phyloP scores from a whole-genome alignment of 1,140 invertebrate genomes.

The Spodoptera frugiperda region DNA sequence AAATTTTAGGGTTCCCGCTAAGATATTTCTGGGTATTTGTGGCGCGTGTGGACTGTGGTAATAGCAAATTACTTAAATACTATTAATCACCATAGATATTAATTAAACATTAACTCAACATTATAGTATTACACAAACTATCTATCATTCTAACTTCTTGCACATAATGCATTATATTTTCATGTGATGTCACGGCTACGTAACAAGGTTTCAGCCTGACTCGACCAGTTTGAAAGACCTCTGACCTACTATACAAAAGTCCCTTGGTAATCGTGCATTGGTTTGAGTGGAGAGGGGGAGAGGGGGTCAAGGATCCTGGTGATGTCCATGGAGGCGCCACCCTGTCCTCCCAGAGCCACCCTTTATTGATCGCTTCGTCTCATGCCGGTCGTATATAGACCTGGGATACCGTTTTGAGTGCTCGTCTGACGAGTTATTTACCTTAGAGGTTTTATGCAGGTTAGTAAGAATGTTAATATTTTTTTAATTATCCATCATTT shows the following conservation, averaged over 20 bases:
- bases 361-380: constrained; percentile 29
- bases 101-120: too few species aligned
- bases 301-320: constrained; percentile 10
- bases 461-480: neutral
- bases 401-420: constrained; percentile 31
- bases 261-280: neutral
- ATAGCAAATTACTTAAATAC: too few species aligned
- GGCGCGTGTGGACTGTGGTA: too few species aligned
- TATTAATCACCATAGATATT: too few species aligned
- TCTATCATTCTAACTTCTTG: too few species aligned
- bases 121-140: too few species aligned
- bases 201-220: constrained; percentile 10
- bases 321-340: constrained; percentile 27
- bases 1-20: too few species aligned
- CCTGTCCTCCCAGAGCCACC: constrained; percentile 11
- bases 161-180: constrained; percentile 10
- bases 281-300: neutral
- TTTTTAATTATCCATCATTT: neutral
- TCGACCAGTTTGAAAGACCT: neutral
- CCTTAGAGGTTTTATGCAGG: constrained; percentile 28
- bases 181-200: constrained; percentile 12
- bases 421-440: constrained; percentile 13
- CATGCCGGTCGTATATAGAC: constrained; percentile 32
- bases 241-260: neutral
- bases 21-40: too few species aligned